Base-by-base conservation (phyloP, 2,797 vertebrate genomes). In the Huso huso region DNA sequence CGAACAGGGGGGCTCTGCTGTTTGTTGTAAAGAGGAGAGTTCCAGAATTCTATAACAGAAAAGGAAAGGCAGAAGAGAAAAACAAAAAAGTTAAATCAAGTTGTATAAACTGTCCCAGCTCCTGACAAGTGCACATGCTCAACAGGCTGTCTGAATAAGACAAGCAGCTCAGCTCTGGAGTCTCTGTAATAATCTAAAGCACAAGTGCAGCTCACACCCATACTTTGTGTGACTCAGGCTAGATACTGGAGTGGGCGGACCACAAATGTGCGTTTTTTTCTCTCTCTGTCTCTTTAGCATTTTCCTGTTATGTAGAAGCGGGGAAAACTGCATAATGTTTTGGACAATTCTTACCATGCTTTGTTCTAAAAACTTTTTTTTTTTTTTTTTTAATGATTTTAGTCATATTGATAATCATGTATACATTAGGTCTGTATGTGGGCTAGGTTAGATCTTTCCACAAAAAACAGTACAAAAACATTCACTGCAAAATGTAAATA, bases 31-130 rank as follows among this genome's bases (percentile, higher is more conserved):
- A 92, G 84, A 8, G 84, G 83, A 73, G 93, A 95, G 78, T 91
- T 90, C 96, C 96, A 98, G 76, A 97, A 98, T 74, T 86, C 96
- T 99, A 86, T 64, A 86, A 89, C 77, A 78, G 78, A 87, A 84
- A 78, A 83, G 69, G n/a, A 65, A 12, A 65, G 52, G 10, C 64
- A 62, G 67, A 49, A 52, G 64, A 7, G 15, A 62, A 58, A 52
- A 64, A 53, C 6, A 65, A 64, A 10, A 12, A 66, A 23, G n/a
- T 55, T 37, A 37, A 37, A 37, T 37, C 37, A 37, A 37, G 53
- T 10, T 60, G 10, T 51, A 18, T 15, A 49, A 49, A 13, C 49
- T n/a, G 8, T 4, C 18, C 48, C 61, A 37, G 18, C n/a, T 8
- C 59, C 15, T 61, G 59, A 8, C 7, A 11, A 65, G 64, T 55